Percentiles rank a stretch among this genome's conserved stretches.
Conservation (phyloP, 2,888 invertebrate genomes). For the Phymatocera aterrima region DNA sequence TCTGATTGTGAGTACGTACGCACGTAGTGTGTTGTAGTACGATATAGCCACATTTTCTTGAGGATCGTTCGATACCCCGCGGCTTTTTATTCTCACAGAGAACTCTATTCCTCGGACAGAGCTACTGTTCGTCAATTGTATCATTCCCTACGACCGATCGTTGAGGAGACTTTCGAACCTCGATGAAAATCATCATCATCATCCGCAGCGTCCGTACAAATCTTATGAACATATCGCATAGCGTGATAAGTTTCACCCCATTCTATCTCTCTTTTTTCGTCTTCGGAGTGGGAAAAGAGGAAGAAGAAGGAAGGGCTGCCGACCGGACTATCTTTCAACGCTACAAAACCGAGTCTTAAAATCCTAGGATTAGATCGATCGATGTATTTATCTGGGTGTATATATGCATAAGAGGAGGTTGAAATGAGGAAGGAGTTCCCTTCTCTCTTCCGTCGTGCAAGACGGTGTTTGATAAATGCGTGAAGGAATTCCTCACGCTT, state of each 20-base stretch:
- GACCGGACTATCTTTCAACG: constrained; percentile 15
- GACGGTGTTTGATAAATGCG: not conserved
- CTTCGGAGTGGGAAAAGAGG: constrained; percentile 45
- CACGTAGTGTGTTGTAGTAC: too few species aligned
- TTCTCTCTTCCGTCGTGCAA: not conserved
- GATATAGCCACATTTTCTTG: constrained; percentile 11
- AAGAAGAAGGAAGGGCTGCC: constrained; percentile 46
- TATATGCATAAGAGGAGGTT: constrained; percentile 24
- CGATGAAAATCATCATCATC: not conserved
- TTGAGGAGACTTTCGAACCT: not conserved
- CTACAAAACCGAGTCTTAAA: constrained; percentile 11
- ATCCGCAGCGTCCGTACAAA: too few species aligned
- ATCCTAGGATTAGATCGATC: constrained; percentile 48
- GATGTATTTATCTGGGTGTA: constrained; percentile 53
- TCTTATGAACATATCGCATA: not conserved
- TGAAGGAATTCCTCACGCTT: constrained; percentile 1
- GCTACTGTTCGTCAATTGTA: not conserved
- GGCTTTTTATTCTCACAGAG: not conserved
- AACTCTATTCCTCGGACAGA: not conserved
- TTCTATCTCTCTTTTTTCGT: constrained; percentile 6
- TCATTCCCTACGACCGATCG: not conserved
- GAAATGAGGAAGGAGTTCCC: not conserved
- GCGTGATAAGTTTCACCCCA: not conserved
- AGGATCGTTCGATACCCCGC: not conserved
- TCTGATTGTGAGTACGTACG: too few species aligned